phyloP scores from a whole-genome alignment of 2,113 vertebrate species.

The Phylloscopus trochiloides region DNA sequence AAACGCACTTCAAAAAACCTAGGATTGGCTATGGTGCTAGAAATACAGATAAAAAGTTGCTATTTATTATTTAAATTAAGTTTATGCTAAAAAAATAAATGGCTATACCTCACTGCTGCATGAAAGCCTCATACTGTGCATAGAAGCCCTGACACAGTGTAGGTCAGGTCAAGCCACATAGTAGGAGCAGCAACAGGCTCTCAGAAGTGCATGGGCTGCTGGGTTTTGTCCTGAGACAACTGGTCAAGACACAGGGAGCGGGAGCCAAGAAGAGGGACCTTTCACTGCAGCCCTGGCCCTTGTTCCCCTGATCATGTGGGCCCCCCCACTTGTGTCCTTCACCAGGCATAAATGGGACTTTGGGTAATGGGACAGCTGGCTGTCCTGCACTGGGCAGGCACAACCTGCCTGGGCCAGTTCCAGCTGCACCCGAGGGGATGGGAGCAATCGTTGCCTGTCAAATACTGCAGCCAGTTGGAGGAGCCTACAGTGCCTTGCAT shows the following conservation, averaged over 20 bases:
- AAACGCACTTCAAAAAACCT: not conserved
- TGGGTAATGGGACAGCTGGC: too few relatives aligned
- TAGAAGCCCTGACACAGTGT: not conserved
- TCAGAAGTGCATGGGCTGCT: fast-evolving
- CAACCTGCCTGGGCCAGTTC: not conserved
- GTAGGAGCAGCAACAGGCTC: not conserved
- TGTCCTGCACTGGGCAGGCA: not conserved
- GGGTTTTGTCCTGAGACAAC: not conserved
- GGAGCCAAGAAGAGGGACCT: fast-evolving
- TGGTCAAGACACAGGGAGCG: fast-evolving
- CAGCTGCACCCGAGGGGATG: not conserved
- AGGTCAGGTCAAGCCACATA: not conserved
- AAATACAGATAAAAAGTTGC: not conserved
- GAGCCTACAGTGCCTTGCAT: fast-evolving
- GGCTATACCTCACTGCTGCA: not conserved
- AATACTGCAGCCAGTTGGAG: fast-evolving
- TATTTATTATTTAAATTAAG: not conserved
- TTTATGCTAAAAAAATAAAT: not conserved
- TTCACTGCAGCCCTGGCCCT: fast-evolving
- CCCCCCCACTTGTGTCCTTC: too few relatives aligned
- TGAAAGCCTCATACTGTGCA: fast-evolving
- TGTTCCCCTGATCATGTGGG: too few relatives aligned
- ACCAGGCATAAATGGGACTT: fast-evolving
- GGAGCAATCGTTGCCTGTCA: fast-evolving
- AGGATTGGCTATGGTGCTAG: not conserved